Evolutionary conservation across 2,888 invertebrate species (phyloP).

Genomic region (Thera britannica): DNA sequence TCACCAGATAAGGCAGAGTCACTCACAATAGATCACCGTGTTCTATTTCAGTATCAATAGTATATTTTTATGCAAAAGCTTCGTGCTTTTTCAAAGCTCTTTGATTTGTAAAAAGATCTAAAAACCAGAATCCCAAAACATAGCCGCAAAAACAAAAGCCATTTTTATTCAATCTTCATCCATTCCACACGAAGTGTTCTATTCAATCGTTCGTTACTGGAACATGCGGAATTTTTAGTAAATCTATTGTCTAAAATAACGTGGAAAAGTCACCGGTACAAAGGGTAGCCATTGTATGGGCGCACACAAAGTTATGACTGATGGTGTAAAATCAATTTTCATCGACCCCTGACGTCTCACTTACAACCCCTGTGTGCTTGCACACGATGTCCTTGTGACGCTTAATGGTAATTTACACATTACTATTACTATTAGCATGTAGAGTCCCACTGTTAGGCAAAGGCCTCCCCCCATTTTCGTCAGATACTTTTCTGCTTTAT

Average conservation of each 20-base stretch:
- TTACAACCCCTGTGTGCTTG: slow-evolving; percentile 57
- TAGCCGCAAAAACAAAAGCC: slow-evolving; percentile 23
- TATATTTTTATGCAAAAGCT: neutral
- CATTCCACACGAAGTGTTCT: slow-evolving; percentile 38
- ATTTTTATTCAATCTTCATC: slow-evolving; percentile 34
- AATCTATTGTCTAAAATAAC: slow-evolving; percentile 42
- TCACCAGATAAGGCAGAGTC: too few relatives aligned
- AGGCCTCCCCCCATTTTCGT: too few relatives aligned
- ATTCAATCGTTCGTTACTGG: slow-evolving; percentile 37
- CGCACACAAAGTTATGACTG: slow-evolving; percentile 71
- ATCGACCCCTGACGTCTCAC: slow-evolving; percentile 80
- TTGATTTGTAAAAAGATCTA: slow-evolving; percentile 5
- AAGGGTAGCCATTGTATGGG: slow-evolving; percentile 57
- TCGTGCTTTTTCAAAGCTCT: slow-evolving; percentile 1
- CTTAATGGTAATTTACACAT: neutral
- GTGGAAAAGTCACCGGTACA: slow-evolving; percentile 46
- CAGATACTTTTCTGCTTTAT: too few relatives aligned
- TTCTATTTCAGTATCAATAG: too few relatives aligned
- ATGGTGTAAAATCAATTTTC: slow-evolving; percentile 81
- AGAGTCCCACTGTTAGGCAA: too few relatives aligned
- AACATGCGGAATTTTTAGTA: slow-evolving; percentile 32
- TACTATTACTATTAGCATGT: too few relatives aligned
- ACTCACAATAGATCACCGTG: too few relatives aligned
- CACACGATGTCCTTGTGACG: slow-evolving; percentile 18
- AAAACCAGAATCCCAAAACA: slow-evolving; percentile 19